Conservation (phyloP, 2,113 vertebrate genomes). For the Embiotoca jacksoni region DNA sequence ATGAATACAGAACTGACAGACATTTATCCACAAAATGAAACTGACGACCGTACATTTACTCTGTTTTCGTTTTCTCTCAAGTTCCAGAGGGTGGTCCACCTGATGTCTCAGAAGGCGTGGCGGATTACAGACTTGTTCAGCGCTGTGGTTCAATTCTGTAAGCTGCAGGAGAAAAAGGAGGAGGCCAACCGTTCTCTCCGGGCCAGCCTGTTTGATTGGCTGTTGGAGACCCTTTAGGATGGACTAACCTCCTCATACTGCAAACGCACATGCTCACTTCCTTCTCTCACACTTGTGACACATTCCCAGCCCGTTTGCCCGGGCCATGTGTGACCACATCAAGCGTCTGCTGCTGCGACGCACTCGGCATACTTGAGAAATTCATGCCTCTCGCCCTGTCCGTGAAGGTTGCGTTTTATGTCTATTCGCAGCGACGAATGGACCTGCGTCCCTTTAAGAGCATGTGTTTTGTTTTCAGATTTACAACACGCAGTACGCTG, state of each 20-base stretch:
- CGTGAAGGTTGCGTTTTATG: conserved; percentile 16
- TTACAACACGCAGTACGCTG: conserved; percentile 38
- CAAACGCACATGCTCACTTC: conserved; percentile 30
- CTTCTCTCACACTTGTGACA: conserved; percentile 2
- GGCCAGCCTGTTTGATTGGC: conserved; percentile 95
- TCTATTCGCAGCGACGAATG: conserved; percentile 32
- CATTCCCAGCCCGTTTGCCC: conserved; percentile 17
- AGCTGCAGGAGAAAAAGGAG: conserved; percentile 84
- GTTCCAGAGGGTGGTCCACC: conserved; percentile 93
- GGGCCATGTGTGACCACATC: conserved; percentile 3
- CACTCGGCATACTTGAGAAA: conserved; percentile 35
- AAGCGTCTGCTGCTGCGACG: conserved; percentile 38
- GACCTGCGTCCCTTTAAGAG: conserved; percentile 77
- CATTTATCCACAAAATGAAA: background rate
- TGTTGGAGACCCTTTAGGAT: conserved; percentile 88
- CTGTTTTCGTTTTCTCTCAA: conserved; percentile 60
- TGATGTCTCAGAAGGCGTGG: conserved; percentile 92
- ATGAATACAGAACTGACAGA: background rate
- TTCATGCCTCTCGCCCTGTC: conserved; percentile 17
- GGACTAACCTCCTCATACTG: background rate
- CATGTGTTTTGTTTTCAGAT: conserved; percentile 59
- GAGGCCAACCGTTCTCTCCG: conserved; percentile 65
- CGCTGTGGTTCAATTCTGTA: conserved; percentile 92
- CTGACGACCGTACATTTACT: background rate
- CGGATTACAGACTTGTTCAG: conserved; percentile 93